Percentiles rank a stretch among this genome's conserved stretches.
phyloP scores from a whole-genome alignment of 2,113 vertebrate species.

The Pterocles orientalis region DNA sequence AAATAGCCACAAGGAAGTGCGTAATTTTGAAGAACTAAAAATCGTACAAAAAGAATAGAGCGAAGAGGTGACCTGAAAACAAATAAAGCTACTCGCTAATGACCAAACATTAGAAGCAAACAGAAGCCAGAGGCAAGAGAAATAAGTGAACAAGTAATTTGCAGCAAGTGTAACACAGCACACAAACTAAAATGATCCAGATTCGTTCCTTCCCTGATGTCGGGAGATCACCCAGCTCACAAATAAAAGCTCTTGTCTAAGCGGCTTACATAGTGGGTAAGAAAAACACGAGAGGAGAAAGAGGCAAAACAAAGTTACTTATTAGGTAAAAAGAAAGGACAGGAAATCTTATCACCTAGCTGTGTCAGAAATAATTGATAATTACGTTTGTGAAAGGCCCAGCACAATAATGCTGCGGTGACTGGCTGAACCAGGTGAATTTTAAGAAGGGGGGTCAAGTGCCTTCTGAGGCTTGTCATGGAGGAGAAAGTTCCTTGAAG shows the following conservation, averaged over 20 bases:
- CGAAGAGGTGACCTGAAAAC: neutral
- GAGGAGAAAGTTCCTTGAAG: neutral
- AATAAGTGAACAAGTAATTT: neutral
- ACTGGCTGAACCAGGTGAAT: neutral
- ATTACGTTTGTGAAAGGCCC: neutral
- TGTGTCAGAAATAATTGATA: neutral
- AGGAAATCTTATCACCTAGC: neutral
- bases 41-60: neutral
- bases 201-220: neutral
- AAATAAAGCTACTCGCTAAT: neutral
- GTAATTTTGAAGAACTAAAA: conserved; percentile 12
- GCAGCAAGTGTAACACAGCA: neutral
- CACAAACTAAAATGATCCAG: neutral
- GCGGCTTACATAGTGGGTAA: conserved; percentile 3
- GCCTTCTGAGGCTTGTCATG: neutral
- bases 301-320: neutral
- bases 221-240: conserved; percentile 8
- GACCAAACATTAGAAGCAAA: neutral
- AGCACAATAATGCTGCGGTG: neutral
- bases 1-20: neutral
- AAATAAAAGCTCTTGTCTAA: conserved; percentile 29
- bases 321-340: neutral
- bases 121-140: conserved; percentile 8
- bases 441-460: neutral
- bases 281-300: neutral